These are phyloP conservation scores for Trichogramma evanescens DNA, from an alignment of 2,888 invertebrate species.

Conservation along the genomic window DNA sequence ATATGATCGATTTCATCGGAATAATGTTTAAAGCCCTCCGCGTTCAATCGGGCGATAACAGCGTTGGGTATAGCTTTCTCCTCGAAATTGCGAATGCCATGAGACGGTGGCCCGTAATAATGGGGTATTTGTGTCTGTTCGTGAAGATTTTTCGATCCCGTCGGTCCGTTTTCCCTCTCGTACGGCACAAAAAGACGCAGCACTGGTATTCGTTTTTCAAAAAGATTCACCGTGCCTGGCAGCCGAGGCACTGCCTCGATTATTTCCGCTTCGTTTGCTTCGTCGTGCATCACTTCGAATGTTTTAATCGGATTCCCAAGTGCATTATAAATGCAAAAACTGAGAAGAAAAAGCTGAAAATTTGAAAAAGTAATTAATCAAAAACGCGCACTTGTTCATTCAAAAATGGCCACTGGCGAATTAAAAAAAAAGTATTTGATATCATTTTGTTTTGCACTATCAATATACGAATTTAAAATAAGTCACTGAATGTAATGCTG, in stretches of 20 bases:
- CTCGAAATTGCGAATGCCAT: slow-evolving; percentile 29
- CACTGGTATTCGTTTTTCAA: slow-evolving; percentile 33
- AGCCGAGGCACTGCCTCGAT: slow-evolving; percentile 24
- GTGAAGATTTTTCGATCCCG: slow-evolving; percentile 24
- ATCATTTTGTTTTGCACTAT: too few species aligned
- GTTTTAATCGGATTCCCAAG: slow-evolving; percentile 19
- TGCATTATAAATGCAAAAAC: slow-evolving; percentile 24
- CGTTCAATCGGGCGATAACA: slow-evolving; percentile 5
- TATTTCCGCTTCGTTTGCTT: slow-evolving; percentile 26
- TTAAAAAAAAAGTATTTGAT: too few species aligned
- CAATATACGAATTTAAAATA: too few species aligned
- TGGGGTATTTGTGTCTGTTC: slow-evolving; percentile 27
- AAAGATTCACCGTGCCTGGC: slow-evolving; percentile 32
- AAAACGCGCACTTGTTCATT: neutral
- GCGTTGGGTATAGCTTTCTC: slow-evolving; percentile 34
- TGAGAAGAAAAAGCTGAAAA: slow-evolving; percentile 29
- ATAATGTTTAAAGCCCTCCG: neutral
- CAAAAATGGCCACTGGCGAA: neutral
- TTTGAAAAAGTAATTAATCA: slow-evolving; percentile 1
- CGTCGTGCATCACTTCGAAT: slow-evolving; percentile 20
- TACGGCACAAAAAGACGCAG: slow-evolving; percentile 24
- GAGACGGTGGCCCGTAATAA: slow-evolving; percentile 12
- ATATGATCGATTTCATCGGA: too few species aligned
- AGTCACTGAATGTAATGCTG: too few species aligned
- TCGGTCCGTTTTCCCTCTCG: slow-evolving; percentile 10